Evolutionary conservation across 1,140 invertebrate species (phyloP).

Genomic region (Octopus sinensis): DNA sequence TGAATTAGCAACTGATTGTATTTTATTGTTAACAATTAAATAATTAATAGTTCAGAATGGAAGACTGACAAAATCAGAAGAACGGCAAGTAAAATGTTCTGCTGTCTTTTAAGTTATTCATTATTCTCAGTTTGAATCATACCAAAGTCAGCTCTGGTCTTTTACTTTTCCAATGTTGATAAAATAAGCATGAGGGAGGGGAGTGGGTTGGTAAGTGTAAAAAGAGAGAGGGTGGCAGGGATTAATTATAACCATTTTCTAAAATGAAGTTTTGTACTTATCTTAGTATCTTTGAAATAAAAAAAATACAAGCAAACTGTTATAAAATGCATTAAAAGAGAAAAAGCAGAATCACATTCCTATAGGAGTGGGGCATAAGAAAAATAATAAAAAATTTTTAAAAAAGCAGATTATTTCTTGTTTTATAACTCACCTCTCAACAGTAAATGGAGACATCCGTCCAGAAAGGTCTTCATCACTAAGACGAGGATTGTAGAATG

Average conservation of each 20-base stretch:
- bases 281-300: background rate
- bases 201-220: too few species aligned
- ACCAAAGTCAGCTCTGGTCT: too few species aligned
- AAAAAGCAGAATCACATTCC: background rate
- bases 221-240: too few species aligned
- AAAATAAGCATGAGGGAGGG: too few species aligned
- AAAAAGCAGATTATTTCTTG: background rate
- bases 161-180: too few species aligned
- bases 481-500: conserved; percentile 35
- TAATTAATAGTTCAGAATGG: too few species aligned
- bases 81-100: too few species aligned
- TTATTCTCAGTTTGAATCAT: too few species aligned
- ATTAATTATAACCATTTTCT: background rate
- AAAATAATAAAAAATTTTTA: background rate
- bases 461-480: conserved; percentile 46
- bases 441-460: conserved; percentile 43
- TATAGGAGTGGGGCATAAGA: background rate
- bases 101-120: too few species aligned
- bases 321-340: background rate
- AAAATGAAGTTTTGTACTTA: background rate
- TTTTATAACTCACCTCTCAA: conserved; percentile 40
- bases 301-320: background rate
- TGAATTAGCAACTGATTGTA: background rate
- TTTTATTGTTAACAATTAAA: too few species aligned
- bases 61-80: too few species aligned